Conservation (phyloP, 2,888 invertebrate species). For the Tanytarsus gracilentus region DNA sequence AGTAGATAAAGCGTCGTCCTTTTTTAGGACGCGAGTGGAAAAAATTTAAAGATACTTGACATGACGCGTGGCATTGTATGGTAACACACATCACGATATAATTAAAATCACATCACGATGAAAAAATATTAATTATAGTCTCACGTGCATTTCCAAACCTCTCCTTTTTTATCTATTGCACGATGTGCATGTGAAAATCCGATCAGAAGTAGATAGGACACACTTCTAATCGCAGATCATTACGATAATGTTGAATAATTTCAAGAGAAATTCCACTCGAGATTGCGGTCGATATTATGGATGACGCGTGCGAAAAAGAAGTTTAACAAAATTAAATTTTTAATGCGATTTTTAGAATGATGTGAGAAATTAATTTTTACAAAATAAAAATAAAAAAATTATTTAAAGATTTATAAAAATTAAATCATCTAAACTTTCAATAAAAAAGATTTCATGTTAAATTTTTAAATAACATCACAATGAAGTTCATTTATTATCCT, state of each 20-base stretch:
- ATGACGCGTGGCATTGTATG: slow-evolving; percentile 25
- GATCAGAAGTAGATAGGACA: slow-evolving; percentile 24
- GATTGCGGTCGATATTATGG: background rate
- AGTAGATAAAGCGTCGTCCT: slow-evolving; percentile 14
- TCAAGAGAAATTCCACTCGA: background rate
- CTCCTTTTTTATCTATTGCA: slow-evolving; percentile 22
- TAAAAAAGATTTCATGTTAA: no score
- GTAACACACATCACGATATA: slow-evolving; percentile 6
- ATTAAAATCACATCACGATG: slow-evolving; percentile 29
- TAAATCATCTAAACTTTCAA: no score
- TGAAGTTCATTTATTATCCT: slow-evolving; percentile 24
- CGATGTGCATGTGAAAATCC: slow-evolving; percentile 27
- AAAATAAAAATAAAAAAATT: no score
- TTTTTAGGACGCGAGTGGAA: background rate
- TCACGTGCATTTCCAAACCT: background rate
- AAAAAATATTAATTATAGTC: slow-evolving; percentile 4
- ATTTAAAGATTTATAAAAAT: no score
- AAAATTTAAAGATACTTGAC: slow-evolving; percentile 23
- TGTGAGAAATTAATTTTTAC: no score
- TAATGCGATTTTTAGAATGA: background rate
- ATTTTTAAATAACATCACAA: no score
- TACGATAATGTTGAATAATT: no score
- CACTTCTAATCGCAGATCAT: no score
- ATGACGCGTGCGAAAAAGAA: background rate
- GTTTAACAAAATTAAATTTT: background rate